Base-by-base conservation (phyloP, 2,797 vertebrate genomes). In the Sebastes baramenuke region DNA sequence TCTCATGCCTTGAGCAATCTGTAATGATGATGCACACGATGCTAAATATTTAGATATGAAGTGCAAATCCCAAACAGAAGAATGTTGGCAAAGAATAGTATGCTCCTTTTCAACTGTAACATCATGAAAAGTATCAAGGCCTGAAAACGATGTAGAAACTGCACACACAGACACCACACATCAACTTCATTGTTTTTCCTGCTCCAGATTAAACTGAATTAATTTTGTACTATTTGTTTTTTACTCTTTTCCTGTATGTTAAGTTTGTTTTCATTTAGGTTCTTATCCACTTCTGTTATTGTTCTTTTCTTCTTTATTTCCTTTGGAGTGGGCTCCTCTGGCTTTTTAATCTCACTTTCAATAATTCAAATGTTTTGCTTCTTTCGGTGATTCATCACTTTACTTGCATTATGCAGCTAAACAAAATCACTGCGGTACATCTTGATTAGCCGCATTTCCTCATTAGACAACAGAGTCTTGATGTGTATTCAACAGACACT, bases 301-400 rank as follows among this genome's bases (percentile, higher is more conserved):
- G 4, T 2, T 36, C 14, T 81, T 69, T 29, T 52, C 5, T 36
- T 49, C 38, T 68, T 66, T 34, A 27, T 61, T 69, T 66, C 8
- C n/a, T 70, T 38, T 72, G 27, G 55, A 54, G 60, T 49, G 67
- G 32, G 3, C 11, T 71, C 34, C 27, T 56, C 6, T 1, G 6
- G 24, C 58, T 73, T 68, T 83, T 79, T 67, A 55, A 77, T 84
- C 36, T 59, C 11, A 10, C 54, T 72, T 79, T 58, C 30, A 20
- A 16, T 76, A 10, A 62, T 46, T 75, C 14, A 70, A 61, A 59
- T 22, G 49, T 27, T 18, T 13, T 22, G 67, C 20, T 4, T 60
- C 11, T n/a, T 68, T 22, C 42, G 42, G 34, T 18, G 24, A 77
- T 42, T 70, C n/a, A n/a, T 77, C 58, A 11, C 69, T 68, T 36